Conservation (phyloP, 1,140 invertebrate species). For the Gonioctena quinquepunctata region DNA sequence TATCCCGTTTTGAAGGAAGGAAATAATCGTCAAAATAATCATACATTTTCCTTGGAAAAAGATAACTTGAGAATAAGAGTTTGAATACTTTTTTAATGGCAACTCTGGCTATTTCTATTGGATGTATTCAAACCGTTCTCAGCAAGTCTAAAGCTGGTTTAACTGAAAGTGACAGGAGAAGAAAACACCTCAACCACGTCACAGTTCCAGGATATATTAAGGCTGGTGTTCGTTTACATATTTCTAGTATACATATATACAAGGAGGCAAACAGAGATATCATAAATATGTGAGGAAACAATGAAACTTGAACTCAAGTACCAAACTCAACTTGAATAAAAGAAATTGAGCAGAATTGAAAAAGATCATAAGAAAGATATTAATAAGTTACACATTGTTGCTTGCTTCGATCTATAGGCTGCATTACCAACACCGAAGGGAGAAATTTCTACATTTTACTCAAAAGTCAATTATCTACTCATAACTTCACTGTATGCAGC, state of each 20-base stretch:
- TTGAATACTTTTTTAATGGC: background rate
- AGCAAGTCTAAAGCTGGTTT: background rate
- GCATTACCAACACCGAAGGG: slow-evolving; percentile 45
- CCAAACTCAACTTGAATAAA: slow-evolving; percentile 32
- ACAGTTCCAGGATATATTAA: background rate
- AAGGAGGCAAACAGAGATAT: no score
- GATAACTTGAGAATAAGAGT: background rate
- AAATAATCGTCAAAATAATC: background rate
- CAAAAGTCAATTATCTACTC: slow-evolving; percentile 47
- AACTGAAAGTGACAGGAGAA: slow-evolving; percentile 2
- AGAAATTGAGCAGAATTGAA: slow-evolving; percentile 37
- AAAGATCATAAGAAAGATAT: slow-evolving; percentile 22
- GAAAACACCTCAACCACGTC: slow-evolving; percentile 37
- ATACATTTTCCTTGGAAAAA: background rate
- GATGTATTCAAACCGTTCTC: background rate
- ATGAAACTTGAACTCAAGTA: no score
- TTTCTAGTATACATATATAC: background rate
- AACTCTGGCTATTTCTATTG: background rate
- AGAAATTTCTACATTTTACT: slow-evolving; percentile 51
- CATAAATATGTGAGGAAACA: no score
- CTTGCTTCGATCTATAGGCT: slow-evolving; percentile 50
- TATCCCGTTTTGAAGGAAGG: background rate
- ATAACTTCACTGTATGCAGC: slow-evolving; percentile 29
- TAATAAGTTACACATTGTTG: slow-evolving; percentile 33
- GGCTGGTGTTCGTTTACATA: background rate